Percentiles rank a stretch among this genome's conserved stretches.
phyloP scores from a whole-genome alignment of 2,797 vertebrate species.

The Mormyrops attenuatus region DNA sequence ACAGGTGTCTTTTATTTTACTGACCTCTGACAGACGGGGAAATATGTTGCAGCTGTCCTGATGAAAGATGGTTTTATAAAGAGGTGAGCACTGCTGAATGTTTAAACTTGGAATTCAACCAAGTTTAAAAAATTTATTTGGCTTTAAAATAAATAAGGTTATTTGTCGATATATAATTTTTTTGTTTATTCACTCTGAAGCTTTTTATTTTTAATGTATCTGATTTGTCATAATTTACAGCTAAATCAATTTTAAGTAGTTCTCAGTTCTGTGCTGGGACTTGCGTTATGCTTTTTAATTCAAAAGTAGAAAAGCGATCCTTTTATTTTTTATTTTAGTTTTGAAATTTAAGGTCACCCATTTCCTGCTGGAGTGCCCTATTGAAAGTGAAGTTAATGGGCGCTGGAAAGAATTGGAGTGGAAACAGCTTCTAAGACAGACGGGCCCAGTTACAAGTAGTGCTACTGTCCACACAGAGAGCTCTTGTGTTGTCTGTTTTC shows the following conservation, averaged over 20 bases:
- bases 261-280: not conserved
- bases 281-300: not conserved
- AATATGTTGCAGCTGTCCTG: not conserved
- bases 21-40: not conserved
- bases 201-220: not conserved
- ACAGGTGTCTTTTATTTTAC: not conserved
- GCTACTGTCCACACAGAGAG: not conserved
- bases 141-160: not conserved
- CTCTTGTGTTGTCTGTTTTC: constrained; percentile 7
- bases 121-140: not conserved
- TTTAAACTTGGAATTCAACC: not conserved
- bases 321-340: not conserved
- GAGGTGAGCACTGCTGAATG: not conserved
- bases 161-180: not conserved
- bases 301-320: not conserved
- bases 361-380: not conserved
- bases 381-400: not conserved
- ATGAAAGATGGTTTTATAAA: not conserved
- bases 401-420: not conserved
- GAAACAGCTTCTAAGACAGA: not conserved
- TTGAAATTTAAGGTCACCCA: not conserved
- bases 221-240: not conserved
- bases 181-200: not conserved
- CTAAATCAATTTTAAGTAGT: not conserved
- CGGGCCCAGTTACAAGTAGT: not conserved